Conservation (phyloP, 2,797 vertebrate genomes). For the Peromyscus attwateri region DNA sequence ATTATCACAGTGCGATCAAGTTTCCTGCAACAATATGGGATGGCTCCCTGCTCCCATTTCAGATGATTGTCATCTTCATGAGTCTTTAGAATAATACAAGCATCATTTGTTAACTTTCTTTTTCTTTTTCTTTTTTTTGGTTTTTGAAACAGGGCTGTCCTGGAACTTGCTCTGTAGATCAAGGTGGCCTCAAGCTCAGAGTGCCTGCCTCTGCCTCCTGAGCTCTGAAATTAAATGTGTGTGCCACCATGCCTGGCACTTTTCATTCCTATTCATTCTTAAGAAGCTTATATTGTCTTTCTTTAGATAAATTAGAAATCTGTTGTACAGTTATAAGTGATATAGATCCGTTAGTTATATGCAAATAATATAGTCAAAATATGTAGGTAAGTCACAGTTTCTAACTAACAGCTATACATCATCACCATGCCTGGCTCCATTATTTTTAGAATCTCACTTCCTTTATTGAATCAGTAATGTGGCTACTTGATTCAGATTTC, state of each 20-base stretch:
- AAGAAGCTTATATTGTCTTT: constrained; percentile 34
- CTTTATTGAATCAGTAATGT: constrained; percentile 17
- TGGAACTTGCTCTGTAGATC: not conserved
- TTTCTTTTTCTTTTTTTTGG: not conserved
- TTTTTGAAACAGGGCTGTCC: not conserved
- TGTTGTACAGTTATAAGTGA: not conserved
- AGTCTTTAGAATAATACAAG: constrained; percentile 8
- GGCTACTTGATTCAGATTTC: constrained; percentile 58
- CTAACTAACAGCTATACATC: constrained; percentile 39
- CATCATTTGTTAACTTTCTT: constrained; percentile 35
- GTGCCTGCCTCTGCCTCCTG: not conserved
- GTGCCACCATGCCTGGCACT: not conserved
- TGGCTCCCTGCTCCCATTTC: not conserved
- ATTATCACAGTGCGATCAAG: not conserved
- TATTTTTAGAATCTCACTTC: constrained; percentile 51
- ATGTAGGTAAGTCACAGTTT: not conserved
- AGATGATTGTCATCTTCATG: constrained; percentile 39
- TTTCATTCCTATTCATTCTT: not conserved
- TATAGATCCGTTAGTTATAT: constrained; percentile 19
- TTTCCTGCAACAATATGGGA: not conserved
- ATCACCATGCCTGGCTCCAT: not conserved
- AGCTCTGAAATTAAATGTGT: not conserved
- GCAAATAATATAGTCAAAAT: not conserved
- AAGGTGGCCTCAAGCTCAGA: not conserved
- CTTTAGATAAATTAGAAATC: constrained; percentile 33